Percentiles rank a stretch among this genome's conserved stretches.
These are phyloP conservation scores for Agrochola circellaris DNA, from an alignment of 2,888 invertebrate species.

Conservation along the genomic window DNA sequence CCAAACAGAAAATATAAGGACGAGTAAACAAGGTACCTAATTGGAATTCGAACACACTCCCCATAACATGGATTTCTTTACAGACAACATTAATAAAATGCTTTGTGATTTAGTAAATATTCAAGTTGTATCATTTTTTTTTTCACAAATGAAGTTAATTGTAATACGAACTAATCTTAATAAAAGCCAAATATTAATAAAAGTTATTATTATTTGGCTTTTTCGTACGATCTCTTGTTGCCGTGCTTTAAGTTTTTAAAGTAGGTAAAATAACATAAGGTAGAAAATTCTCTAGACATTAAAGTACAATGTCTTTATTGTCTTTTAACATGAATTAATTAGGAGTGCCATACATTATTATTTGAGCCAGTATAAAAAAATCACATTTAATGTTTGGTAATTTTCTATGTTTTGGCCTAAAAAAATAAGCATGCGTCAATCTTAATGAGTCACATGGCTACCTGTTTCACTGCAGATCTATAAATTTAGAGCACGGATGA, in stretches of 20 bases:
- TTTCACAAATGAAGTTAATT: background rate
- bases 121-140: background rate
- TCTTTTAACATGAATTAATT: background rate
- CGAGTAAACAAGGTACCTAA: background rate
- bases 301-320: background rate
- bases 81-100: background rate
- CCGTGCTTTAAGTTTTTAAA: background rate
- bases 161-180: background rate
- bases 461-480: background rate
- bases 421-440: conserved; percentile 24
- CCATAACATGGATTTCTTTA: background rate
- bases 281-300: background rate
- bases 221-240: background rate
- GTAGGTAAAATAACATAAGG: background rate
- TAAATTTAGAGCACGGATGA: too few relatives aligned
- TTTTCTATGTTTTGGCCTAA: background rate
- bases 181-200: too few relatives aligned
- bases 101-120: background rate
- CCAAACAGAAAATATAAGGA: background rate
- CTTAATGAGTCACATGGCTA: conserved; percentile 16
- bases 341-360: conserved; percentile 10
- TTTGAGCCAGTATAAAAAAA: background rate
- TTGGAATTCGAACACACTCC: background rate
- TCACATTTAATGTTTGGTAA: background rate
- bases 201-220: too few relatives aligned